Base-by-base conservation (phyloP, 2,797 vertebrate species). In the Chaunax sp. region DNA sequence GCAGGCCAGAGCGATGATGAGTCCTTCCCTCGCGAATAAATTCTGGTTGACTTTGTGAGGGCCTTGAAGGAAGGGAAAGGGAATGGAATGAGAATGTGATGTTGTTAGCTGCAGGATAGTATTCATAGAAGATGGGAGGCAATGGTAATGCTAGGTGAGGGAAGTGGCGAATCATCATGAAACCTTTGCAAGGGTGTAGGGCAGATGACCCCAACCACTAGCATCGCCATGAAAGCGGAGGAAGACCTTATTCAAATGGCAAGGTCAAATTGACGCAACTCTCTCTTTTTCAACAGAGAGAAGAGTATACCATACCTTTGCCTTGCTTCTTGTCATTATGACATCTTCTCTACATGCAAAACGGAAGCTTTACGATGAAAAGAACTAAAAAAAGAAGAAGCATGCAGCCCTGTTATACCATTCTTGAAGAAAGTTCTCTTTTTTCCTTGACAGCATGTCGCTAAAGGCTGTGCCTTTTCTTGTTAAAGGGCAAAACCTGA, bases 21-120 rank as follows among this genome's bases (percentile, higher is more conserved):
- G 78, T 86, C 88, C 81, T 74, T 85, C 86, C 84, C 81, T 67
- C 5, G 61, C 52, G 77, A 86, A 89, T 89, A 90, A 89, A 93
- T 89, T 88, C 86, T 74, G 79, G 83, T 85, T 90, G 86, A 90
- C 87, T 92, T 91, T 91, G 88, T 51, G 75, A 84, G 84, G 83
- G 85, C 81, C 80, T 88, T 88, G 82, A 87, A 85, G 80, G 67
- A 85, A 87, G 72, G 81, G 53, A 81, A 82, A 89, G 52, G 85
- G 79, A 87, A 82, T 75, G 73, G 83, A 87, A 86, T 86, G 81
- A 88, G 85, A 88, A 87, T 84, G 74, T 41, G 67, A 69, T 58
- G 83, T 69, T 86, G 84, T 89, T 77, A 56, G 81, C 88, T 81
- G 78, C 75, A 38, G 86, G 77, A 82, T 86, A 67, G 86, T 86